phyloP scores from a whole-genome alignment of 2,113 vertebrate species.

The Asarcornis scutulata region DNA sequence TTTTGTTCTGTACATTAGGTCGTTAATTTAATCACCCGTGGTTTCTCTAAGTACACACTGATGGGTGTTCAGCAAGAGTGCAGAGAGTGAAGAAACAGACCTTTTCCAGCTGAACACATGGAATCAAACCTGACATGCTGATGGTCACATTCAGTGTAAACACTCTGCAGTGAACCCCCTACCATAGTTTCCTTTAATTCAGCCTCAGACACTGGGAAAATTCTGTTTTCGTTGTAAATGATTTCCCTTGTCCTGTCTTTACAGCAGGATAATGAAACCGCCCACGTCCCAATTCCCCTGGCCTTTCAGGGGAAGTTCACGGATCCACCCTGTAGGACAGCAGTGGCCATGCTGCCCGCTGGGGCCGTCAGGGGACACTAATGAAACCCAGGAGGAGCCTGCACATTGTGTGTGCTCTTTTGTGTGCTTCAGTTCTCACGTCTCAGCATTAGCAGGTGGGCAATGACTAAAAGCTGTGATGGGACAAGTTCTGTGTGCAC shows the following conservation, averaged over 20 bases:
- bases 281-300: not conserved
- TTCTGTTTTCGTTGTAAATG: not conserved
- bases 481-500: not conserved
- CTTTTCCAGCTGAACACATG: not conserved
- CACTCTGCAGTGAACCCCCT: not conserved
- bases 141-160: not conserved
- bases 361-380: not conserved
- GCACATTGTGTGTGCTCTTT: rapidly evolving
- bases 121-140: not conserved
- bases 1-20: slow-evolving; percentile 18
- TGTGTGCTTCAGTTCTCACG: not conserved
- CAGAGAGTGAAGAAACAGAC: not conserved
- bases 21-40: slow-evolving; percentile 1
- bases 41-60: not conserved
- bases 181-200: not conserved
- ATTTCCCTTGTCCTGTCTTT: not conserved
- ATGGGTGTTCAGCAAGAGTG: not conserved
- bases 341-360: not conserved
- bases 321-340: not conserved
- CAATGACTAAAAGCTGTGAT: not conserved
- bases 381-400: not conserved
- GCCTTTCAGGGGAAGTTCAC: not conserved
- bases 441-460: not conserved
- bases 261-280: not conserved
- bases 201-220: not conserved